Percentiles rank a stretch among this genome's conserved stretches.
These are phyloP conservation scores for Andrena fulva DNA, from an alignment of 2,888 invertebrate genomes.

Conservation along the genomic window DNA sequence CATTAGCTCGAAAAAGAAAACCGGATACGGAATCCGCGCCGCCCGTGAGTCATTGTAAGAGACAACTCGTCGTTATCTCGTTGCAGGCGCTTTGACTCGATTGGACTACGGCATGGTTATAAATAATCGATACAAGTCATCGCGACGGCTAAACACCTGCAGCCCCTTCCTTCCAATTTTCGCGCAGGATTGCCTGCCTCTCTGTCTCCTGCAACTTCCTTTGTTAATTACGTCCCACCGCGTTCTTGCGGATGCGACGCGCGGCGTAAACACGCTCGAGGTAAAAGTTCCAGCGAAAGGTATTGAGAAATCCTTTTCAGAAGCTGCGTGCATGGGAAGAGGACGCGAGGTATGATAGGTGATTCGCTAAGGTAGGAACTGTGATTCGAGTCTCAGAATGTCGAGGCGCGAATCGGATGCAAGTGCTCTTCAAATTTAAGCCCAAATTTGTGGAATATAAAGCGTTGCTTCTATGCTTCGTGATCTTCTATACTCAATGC, in stretches of 20 bases:
- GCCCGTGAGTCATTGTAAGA: slow-evolving; percentile 70
- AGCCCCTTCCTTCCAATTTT: slow-evolving; percentile 38
- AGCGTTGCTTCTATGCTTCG: neutral
- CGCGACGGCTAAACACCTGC: slow-evolving; percentile 26
- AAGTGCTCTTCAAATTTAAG: too few relatives aligned
- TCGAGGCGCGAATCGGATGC: too few relatives aligned
- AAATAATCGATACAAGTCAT: slow-evolving; percentile 62
- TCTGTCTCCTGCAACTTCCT: neutral
- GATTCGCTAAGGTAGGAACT: neutral
- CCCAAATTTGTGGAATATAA: too few relatives aligned
- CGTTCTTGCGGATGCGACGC: neutral
- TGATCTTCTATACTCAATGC: slow-evolving; percentile 19
- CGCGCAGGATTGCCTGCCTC: neutral
- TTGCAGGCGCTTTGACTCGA: slow-evolving; percentile 60
- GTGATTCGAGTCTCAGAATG: neutral
- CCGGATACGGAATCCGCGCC: slow-evolving; percentile 75
- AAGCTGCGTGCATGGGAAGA: too few relatives aligned
- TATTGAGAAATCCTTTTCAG: too few relatives aligned
- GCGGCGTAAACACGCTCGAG: neutral
- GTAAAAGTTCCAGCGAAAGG: too few relatives aligned
- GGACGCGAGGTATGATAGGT: neutral
- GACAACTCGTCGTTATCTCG: slow-evolving; percentile 45
- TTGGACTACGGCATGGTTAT: slow-evolving; percentile 64
- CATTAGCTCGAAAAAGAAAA: slow-evolving; percentile 74
- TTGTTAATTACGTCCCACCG: neutral